These are phyloP conservation scores for Acrobasis repandana DNA, from an alignment of 2,888 invertebrate genomes.

Conservation along the genomic window DNA sequence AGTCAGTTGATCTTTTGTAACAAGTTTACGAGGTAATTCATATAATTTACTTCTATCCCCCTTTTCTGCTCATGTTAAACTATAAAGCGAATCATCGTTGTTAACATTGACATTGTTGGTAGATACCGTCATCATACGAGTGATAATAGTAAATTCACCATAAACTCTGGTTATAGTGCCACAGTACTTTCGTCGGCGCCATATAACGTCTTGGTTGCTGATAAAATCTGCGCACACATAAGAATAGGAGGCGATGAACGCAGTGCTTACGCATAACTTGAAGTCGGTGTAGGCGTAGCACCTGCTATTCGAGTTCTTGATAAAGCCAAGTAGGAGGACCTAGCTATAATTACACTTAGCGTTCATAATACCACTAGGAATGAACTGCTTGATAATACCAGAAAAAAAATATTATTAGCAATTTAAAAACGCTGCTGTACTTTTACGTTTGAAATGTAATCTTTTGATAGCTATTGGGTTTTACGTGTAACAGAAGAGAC, in stretches of 20 bases:
- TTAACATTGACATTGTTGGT: conserved; percentile 26
- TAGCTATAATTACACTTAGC: conserved; percentile 2
- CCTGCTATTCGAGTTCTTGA: conserved; percentile 38
- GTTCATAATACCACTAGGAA: not conserved
- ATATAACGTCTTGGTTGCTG: conserved; percentile 33
- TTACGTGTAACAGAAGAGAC: too few relatives aligned
- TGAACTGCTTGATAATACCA: not conserved
- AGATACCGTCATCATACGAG: not conserved
- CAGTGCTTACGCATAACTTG: conserved; percentile 44
- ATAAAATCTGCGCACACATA: conserved; percentile 40
- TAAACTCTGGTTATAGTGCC: conserved; percentile 2
- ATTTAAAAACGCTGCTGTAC: too few relatives aligned
- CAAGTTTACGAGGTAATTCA: not conserved
- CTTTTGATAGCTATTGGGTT: too few relatives aligned
- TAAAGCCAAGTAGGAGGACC: conserved; percentile 18
- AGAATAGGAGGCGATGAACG: conserved; percentile 42
- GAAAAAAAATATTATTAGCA: not conserved
- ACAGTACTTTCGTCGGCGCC: conserved; percentile 9
- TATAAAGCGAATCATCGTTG: conserved; percentile 14
- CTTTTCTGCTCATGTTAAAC: not conserved
- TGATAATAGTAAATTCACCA: conserved; percentile 9
- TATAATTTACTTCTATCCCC: not conserved
- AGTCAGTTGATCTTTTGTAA: not conserved
- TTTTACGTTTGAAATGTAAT: too few relatives aligned
- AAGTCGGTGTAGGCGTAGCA: conserved; percentile 46